Conservation (phyloP, 2,888 invertebrate genomes). For the Lepidocyrtinus sp. region DNA sequence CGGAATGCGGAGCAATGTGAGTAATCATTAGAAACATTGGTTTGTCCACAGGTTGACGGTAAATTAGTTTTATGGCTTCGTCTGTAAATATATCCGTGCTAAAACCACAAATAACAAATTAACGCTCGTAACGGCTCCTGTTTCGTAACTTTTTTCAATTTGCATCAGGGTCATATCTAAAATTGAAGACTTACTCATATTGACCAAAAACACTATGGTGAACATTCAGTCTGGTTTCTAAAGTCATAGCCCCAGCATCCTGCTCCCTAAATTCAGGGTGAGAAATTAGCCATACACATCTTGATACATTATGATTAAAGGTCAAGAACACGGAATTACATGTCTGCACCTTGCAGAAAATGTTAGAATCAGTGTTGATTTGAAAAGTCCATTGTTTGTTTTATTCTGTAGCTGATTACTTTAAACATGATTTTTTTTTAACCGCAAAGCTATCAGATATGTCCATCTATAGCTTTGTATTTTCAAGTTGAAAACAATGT, state of each 20-base stretch:
- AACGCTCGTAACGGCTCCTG: not conserved
- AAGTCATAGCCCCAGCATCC: constrained; percentile 77
- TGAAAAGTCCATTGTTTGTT: constrained; percentile 11
- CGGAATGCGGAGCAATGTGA: constrained; percentile 86
- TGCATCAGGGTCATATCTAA: not conserved
- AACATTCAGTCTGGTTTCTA: constrained; percentile 76
- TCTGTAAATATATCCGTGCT: constrained; percentile 78
- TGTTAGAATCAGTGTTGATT: too few relatives aligned
- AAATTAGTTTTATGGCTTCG: constrained; percentile 78
- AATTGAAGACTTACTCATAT: constrained; percentile 74
- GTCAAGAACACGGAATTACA: too few relatives aligned
- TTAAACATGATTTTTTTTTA: not conserved
- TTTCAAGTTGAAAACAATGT: too few relatives aligned
- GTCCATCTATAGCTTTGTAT: too few relatives aligned
- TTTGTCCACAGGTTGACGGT: constrained; percentile 73
- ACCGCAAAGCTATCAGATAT: too few relatives aligned
- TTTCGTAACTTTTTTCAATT: constrained; percentile 1
- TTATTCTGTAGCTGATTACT: not conserved
- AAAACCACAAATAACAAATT: not conserved
- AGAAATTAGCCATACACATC: too few relatives aligned
- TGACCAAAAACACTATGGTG: constrained; percentile 76
- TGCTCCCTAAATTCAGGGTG: too few relatives aligned
- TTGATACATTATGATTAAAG: too few relatives aligned
- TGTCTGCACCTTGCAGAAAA: too few relatives aligned
- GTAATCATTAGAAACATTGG: constrained; percentile 77